phyloP scores from a whole-genome alignment of 2,113 vertebrate species.

The Rhea americana region DNA sequence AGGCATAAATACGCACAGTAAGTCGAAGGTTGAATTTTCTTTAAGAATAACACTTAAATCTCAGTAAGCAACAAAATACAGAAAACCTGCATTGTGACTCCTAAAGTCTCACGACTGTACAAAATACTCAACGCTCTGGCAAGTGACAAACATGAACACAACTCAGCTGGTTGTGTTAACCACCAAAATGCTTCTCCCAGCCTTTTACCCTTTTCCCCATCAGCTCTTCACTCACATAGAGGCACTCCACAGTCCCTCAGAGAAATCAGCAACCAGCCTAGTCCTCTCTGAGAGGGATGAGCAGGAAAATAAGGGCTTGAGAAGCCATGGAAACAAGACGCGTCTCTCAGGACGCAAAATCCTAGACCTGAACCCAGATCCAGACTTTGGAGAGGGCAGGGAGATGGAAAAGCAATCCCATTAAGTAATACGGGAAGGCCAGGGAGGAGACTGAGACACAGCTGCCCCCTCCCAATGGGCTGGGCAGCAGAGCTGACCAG shows the following conservation, averaged over 20 bases:
- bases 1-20: not conserved
- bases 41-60: not conserved
- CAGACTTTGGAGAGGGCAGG: accelerated
- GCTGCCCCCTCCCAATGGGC: not conserved
- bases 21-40: not conserved
- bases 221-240: not conserved
- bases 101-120: not conserved
- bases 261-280: not conserved
- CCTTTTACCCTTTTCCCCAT: not conserved
- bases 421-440: not conserved
- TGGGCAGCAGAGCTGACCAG: not conserved
- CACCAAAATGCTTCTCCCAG: not conserved
- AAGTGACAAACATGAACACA: not conserved
- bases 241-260: not conserved
- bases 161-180: not conserved
- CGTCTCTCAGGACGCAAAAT: not conserved
- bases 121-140: not conserved
- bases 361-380: not conserved
- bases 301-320: not conserved
- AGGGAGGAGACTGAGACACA: not conserved
- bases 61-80: not conserved
- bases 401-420: not conserved
- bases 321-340: not conserved
- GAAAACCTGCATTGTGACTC: not conserved
- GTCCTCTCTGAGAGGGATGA: not conserved